Evolutionary conservation across 2,113 vertebrate genomes (phyloP), one percentile per base, ranked within the genome.

Genomic region (Melospiza georgiana): DNA sequence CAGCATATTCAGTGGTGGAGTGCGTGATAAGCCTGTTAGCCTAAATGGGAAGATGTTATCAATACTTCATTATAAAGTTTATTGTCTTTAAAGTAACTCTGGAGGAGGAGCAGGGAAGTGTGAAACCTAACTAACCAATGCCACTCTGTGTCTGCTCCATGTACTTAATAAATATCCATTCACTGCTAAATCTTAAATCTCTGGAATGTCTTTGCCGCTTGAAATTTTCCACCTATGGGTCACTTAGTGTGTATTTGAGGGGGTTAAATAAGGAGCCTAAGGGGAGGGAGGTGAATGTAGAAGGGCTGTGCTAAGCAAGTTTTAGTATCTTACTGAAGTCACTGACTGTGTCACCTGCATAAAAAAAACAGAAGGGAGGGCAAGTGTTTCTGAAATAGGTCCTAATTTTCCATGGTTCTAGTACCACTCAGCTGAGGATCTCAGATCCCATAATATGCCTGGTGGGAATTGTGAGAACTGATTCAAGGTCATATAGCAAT

Each of bases 11-110:
- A 80, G 94, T 92, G 93, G 88, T 96, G 96, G 94, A 94, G 96
- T 27, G 6, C 6, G 5, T n/a, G 94, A 97, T 97, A 95, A 98
- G 96, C 90, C 94, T 95, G 95, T 97, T 97, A 97, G 96, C 84
- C 71, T 97, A 96, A 98, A 96, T 96, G 85, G 84, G 91, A 87
- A 96, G 95, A 94, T 96, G 92, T 81, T 96, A 97, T 97, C 94
- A 25, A 61, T 87, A 89, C 92, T 97, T 96, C 44, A 74, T 97
- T 88, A 92, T 89, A 86, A 97, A 97, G 90, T 97, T 97, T 95
- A 97, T 95, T 96, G 95, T 97, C 94, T 91, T 97, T 92, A 95
- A 96, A 95, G 76, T 93, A 79, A 89, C 65, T 85, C 25, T 46
- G 74, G 52, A 95, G 75, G 78, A 79, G 93, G 82, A 54, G 25